Base-by-base conservation (phyloP, 2,797 vertebrate genomes). In the Characodon lateralis region DNA sequence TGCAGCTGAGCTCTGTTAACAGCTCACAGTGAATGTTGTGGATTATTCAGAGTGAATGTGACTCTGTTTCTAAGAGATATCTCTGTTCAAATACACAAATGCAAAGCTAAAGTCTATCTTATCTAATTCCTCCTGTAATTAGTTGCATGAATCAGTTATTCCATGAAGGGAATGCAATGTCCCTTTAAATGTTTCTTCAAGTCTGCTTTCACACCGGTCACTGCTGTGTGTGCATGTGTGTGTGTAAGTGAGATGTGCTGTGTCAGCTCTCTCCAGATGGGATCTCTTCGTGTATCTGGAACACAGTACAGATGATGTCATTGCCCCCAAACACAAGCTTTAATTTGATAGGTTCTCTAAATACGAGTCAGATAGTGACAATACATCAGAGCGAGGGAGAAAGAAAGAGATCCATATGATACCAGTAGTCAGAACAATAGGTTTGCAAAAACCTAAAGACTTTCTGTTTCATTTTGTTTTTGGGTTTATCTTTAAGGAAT, bases 201-300 rank as follows among this genome's bases (percentile, higher is more conserved):
- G 48, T 43, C 18, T 53, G 24, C 31, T n/a, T 50, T 56, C 63
- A 69, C 35, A 18, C 14, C 31, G 31, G 24, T 79, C 51, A n/a
- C 16, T 50, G 28, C 28, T 59, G n/a, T 65, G 53, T 22, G 41
- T 74, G 83, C 56, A 50, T 76, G 18, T 55, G 74, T 59, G 58
- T 78, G 76, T 73, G 77, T 70, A 71, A 46, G 71, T 72, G 83
- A 74, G 70, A 81, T 87, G 53, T 93, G 92, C 92, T 91, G 93
- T 93, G 82, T 94, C 93, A 93, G 92, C 89, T 3, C 53, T 79
- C 74, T 89, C 89, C 93, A 94, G 93, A 94, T 93, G 93, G 92
- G 83, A 71, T 87, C 91, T 65, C 91, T 89, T 83, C 78, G 78
- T 89, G 90, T 73, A 83, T 81, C 87, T 88, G 89, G 83, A 91